phyloP scores from a whole-genome alignment of 2,113 vertebrate genomes.

The Phyllopteryx taeniolatus region DNA sequence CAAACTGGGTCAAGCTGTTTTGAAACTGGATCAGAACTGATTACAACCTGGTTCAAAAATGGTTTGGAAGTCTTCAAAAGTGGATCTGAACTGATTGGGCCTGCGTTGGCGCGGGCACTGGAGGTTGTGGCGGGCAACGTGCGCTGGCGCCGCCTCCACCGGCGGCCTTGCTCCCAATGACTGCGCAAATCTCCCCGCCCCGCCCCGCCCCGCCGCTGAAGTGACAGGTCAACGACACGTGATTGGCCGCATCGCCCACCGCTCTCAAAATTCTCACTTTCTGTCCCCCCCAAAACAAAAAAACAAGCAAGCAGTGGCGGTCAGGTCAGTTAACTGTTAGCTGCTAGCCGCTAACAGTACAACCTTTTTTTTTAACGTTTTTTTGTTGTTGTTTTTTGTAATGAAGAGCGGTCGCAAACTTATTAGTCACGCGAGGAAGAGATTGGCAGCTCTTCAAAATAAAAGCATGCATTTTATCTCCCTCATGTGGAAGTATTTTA shows the following conservation, averaged over 20 bases:
- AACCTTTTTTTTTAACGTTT: not conserved
- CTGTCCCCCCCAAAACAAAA: not conserved
- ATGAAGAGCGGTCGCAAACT: not conserved
- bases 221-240: too few relatives aligned
- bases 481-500: not conserved
- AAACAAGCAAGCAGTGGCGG: not conserved
- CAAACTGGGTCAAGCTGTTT: too few relatives aligned
- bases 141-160: slow-evolving; percentile 87
- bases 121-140: slow-evolving; percentile 96
- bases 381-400: not conserved
- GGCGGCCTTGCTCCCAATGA: slow-evolving; percentile 93
- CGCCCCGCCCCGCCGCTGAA: too few relatives aligned
- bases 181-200: slow-evolving; percentile 82
- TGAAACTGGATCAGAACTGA: too few relatives aligned
- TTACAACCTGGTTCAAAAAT: too few relatives aligned
- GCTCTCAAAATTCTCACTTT: not conserved
- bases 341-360: not conserved
- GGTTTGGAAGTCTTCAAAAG: too few relatives aligned
- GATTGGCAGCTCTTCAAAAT: not conserved
- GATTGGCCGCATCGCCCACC: too few relatives aligned
- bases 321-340: not conserved
- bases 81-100: slow-evolving; percentile 26
- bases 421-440: not conserved
- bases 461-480: slow-evolving; percentile 4
- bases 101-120: slow-evolving; percentile 84